A percentile compares a stretch with the other conserved stretches of the same genome.
These are phyloP conservation scores for Macrosiphum euphorbiae DNA, from an alignment of 2,888 invertebrate genomes.

Conservation along the genomic window DNA sequence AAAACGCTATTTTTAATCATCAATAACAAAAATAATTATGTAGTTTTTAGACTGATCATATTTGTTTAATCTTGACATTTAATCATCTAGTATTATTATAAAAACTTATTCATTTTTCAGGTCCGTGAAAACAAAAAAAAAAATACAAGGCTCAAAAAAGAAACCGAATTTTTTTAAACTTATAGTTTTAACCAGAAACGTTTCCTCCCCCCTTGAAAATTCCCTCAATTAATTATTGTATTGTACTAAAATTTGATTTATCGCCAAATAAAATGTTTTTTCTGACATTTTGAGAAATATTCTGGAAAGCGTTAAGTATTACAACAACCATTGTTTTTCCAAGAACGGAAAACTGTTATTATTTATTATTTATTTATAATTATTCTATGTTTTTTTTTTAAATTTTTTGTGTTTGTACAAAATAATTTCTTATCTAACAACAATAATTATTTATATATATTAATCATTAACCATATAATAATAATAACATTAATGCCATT, in stretches of 20 bases:
- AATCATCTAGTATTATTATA: not conserved
- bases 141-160: constrained; percentile 48
- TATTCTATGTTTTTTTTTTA: constrained; percentile 52
- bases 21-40: not conserved
- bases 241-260: constrained; percentile 43
- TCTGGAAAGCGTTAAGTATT: constrained; percentile 34
- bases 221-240: not conserved
- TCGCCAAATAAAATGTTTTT: not conserved
- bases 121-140: constrained; percentile 51
- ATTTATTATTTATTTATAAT: constrained; percentile 63
- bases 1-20: constrained; percentile 17
- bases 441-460: constrained; percentile 57
- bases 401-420: constrained; percentile 60
- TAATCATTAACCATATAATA: constrained; percentile 62
- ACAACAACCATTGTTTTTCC: not conserved
- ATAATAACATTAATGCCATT: constrained; percentile 61
- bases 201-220: not conserved
- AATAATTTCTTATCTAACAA: constrained; percentile 58
- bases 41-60: not conserved
- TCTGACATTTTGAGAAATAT: constrained; percentile 4
- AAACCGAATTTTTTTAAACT: constrained; percentile 61
- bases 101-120: constrained; percentile 35
- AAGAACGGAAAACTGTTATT: constrained; percentile 45
- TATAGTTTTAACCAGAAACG: constrained; percentile 40
- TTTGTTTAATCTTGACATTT: not conserved